Base-by-base conservation (phyloP, 2,113 vertebrate species). In the Grammatotria lemairii region DNA sequence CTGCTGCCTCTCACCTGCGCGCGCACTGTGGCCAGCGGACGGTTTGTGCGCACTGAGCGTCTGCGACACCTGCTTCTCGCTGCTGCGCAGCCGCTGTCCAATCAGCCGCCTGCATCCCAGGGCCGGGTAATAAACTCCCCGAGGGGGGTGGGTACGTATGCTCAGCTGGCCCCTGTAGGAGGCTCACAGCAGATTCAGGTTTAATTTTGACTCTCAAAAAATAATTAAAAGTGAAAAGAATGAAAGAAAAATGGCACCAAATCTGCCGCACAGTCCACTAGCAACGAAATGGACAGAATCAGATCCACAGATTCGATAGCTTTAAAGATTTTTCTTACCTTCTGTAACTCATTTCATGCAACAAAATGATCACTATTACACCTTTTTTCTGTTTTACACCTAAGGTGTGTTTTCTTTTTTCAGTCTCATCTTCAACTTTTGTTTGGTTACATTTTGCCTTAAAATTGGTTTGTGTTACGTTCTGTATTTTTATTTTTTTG, bases 1-100 rank as follows among this genome's bases (percentile, higher is more conserved):
- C 65, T 21, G 65, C 7, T 78, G 28, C 49, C 81, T 28, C 21
- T 58, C 10, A 60, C 57, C 63, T 63, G 90, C 12, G 33, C 40
- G 17, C 9, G 4, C 26, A 80, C 88, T 80, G 93, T 70, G 80
- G 57, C 55, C 54, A 82, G 92, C 92, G 73, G 91, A 94, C 92
- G 95, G 95, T 9, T 21, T 94, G 38, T 26, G 96, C 8, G 19
- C 95, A 93, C 1, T 80, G 96, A 95, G 92, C 95, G 95, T 96
- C 96, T 96, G 95, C 93, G 3, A 23, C 90, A 91, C 88, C 89
- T 89, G 89, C 53, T 38, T 21, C 65, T 82, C 5, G 79, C 79
- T 85, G 23, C 87, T 28, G 65, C 83, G 40, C 21, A 54, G 68
- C 26, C 60, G 7, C 57, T 3, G 5, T 2, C 91, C 91, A 92